Base-by-base conservation (phyloP, 2,888 invertebrate species). In the Odontocolon sp. region DNA sequence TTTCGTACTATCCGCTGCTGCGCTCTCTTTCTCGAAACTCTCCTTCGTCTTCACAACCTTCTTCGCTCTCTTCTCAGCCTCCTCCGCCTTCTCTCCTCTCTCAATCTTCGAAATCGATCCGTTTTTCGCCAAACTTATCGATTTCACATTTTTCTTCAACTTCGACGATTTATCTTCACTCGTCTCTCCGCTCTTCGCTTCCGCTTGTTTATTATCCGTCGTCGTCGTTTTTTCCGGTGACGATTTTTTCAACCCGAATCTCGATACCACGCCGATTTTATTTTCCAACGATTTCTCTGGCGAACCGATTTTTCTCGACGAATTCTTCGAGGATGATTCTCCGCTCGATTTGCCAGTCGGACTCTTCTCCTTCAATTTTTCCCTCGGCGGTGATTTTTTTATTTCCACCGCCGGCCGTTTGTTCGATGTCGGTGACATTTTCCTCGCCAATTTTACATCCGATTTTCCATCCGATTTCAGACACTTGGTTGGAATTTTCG, bases 271-370 rank as follows among this genome's bases (percentile, higher is more conserved):
- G 57, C 80, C 81, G 70, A 28, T 74, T 70, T 85, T 85, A 54
- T 81, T 85, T 28, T 83, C 81, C 57, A 69, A 23, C 45, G 68
- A 69, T 81, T 87, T 82, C 33, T 86, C 79, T 33, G 84, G 80
- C 67, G 86, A 82, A 23, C 69, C 23, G 64, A 77, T 78, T 85
- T 85, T 67, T 81, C 83, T 21, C 14, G 70, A 68, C 18, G 80
- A 80, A 2, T 82, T 80, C 11, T 59, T 76, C 1, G 16, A 63
- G 16, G n/a, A 61, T 64, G 26, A 38, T 5, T 56, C 57, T 85
- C 59, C 89, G 87, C 83, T 91, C 91, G 73, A 92, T 91, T 82
- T 83, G 71, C 83, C 83, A 64, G 33, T 80, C n/a, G n/a, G n/a
- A n/a, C n/a, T n/a, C n/a, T 82, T 67, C 81, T 78, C 79, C 86